phyloP scores from a whole-genome alignment of 2,113 vertebrate species.

The rat (Rattus norvegicus) region DNA sequence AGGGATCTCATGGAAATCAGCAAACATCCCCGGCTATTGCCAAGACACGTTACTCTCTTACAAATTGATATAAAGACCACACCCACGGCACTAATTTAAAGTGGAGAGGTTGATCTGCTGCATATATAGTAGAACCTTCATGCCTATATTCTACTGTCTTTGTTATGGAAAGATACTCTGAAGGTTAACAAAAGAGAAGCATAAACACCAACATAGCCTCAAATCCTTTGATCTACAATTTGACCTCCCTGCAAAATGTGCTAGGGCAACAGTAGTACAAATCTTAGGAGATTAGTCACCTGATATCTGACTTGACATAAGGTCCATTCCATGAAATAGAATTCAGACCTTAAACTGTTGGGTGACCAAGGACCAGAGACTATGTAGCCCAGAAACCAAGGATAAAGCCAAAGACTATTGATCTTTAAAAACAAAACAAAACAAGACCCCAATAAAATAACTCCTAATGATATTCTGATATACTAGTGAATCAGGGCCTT shows the following conservation, averaged over 20 bases:
- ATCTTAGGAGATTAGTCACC: background rate
- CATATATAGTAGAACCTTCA: background rate
- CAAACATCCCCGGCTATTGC: background rate
- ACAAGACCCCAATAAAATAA: background rate
- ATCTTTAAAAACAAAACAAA: background rate
- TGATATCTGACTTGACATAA: background rate
- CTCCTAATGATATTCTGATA: background rate
- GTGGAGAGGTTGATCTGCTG: background rate
- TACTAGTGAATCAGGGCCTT: background rate
- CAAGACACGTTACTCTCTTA: background rate
- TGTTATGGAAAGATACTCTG: background rate
- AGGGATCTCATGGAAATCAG: background rate
- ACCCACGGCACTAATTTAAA: background rate
- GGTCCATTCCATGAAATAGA: background rate
- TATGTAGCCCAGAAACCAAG: background rate
- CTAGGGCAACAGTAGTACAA: background rate
- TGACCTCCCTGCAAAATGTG: background rate
- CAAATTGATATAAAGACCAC: background rate
- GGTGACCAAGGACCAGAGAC: background rate
- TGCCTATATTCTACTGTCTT: background rate
- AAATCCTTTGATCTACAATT: background rate
- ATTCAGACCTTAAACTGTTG: background rate
- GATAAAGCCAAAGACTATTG: background rate
- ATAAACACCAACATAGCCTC: background rate
- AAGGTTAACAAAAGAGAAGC: background rate